Conservation (phyloP, 2,113 vertebrate species). For the Cephalopholis sonnerati region DNA sequence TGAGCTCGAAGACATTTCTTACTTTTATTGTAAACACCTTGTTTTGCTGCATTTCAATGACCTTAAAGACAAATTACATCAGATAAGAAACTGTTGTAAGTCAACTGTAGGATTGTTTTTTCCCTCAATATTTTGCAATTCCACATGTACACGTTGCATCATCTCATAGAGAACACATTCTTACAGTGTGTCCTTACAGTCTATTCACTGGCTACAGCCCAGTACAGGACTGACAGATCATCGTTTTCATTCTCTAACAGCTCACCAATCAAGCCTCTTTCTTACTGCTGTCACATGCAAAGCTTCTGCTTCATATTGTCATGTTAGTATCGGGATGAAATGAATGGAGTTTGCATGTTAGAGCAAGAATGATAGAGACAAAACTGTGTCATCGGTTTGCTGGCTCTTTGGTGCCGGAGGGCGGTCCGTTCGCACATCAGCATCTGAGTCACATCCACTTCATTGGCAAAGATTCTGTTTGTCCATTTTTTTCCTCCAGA, state of each 20-base stretch:
- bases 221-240: background rate
- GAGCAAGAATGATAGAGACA: background rate
- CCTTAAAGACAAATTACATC: background rate
- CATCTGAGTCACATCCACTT: slow-evolving; percentile 41
- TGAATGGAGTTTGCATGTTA: background rate
- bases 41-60: background rate
- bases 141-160: background rate
- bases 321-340: background rate
- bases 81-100: background rate
- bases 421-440: background rate
- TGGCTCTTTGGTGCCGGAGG: background rate
- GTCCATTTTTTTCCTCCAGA: too few relatives aligned
- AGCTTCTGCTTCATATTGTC: background rate
- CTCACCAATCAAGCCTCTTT: slow-evolving; percentile 7
- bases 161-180: background rate
- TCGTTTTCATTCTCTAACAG: background rate
- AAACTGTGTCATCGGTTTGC: slow-evolving; percentile 11
- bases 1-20: background rate
- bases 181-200: background rate
- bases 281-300: background rate
- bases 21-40: slow-evolving; percentile 12
- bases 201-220: background rate
- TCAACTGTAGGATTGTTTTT: background rate
- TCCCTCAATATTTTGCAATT: background rate
- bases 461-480: background rate